Evolutionary conservation across 2,113 vertebrate genomes (phyloP).

Genomic region (Macheiramphus alcinus): DNA sequence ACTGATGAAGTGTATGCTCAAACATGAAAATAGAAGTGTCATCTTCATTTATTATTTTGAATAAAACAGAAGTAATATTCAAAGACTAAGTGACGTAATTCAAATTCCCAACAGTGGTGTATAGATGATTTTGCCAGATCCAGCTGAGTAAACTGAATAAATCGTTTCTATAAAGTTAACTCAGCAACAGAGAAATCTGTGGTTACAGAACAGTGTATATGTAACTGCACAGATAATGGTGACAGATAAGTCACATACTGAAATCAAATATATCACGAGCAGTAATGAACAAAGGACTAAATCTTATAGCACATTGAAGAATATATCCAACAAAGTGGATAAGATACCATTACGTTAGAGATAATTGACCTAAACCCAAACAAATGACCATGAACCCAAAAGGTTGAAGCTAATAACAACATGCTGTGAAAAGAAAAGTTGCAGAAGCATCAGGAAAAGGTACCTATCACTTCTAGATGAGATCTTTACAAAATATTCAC

Average conservation of each 20-base stretch:
- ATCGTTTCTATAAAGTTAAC: conserved; percentile 19
- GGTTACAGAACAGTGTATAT: background rate
- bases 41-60: conserved; percentile 4
- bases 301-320: background rate
- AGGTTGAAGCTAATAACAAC: background rate
- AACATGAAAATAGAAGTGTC: conserved; percentile 9
- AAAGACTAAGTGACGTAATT: background rate
- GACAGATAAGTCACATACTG: background rate
- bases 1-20: background rate
- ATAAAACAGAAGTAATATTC: background rate
- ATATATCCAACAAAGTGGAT: background rate
- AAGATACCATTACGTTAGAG: background rate
- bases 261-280: background rate
- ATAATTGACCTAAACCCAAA: background rate
- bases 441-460: background rate
- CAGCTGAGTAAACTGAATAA: conserved; percentile 21
- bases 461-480: accelerated
- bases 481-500: background rate
- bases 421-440: background rate
- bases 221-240: conserved; percentile 21
- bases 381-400: background rate
- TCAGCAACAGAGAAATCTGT: background rate
- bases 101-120: background rate
- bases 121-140: background rate
- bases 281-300: background rate